Evolutionary conservation across 2,888 invertebrate species (phyloP).

Genomic region (Steinernema carpocapsae): DNA sequence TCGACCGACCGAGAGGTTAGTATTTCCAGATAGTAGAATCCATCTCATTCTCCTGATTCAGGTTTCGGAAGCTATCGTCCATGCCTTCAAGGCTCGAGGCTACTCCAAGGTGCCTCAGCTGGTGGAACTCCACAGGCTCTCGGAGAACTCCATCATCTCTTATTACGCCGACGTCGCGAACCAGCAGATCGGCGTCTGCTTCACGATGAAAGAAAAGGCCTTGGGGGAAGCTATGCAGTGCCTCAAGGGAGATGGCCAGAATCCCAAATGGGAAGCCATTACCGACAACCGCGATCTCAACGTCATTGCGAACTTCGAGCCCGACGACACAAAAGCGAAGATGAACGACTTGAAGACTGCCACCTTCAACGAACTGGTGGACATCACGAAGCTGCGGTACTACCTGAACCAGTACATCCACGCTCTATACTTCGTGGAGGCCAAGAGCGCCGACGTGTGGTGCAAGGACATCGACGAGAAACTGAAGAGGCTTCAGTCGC

Average conservation of each 20-base stretch:
- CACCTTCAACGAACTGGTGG: constrained; percentile 50
- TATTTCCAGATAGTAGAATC: not conserved
- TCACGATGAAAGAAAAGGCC: constrained; percentile 52
- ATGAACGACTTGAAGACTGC: constrained; percentile 44
- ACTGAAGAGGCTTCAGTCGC: constrained; percentile 37
- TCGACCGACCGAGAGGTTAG: constrained; percentile 56
- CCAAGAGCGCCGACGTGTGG: not conserved
- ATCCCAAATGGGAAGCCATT: constrained; percentile 48
- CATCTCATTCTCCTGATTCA: constrained; percentile 32
- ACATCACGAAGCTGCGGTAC: constrained; percentile 44
- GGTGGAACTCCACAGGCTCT: constrained; percentile 41
- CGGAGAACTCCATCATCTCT: constrained; percentile 47
- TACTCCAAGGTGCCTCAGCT: constrained; percentile 52
- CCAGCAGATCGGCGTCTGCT: constrained; percentile 50
- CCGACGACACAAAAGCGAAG: constrained; percentile 37
- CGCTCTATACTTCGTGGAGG: constrained; percentile 39
- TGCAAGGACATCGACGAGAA: constrained; percentile 38
- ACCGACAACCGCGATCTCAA: constrained; percentile 52
- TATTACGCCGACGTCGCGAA: constrained; percentile 50
- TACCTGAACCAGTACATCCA: constrained; percentile 45
- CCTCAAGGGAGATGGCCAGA: constrained; percentile 54
- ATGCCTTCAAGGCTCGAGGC: constrained; percentile 51
- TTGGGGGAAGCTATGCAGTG: constrained; percentile 45
- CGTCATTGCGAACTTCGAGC: constrained; percentile 43
- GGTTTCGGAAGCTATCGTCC: constrained; percentile 48